Evolutionary conservation across 1,140 invertebrate genomes (phyloP), one percentile per base, ranked within the genome.

Genomic region (Drosophila repleta): DNA sequence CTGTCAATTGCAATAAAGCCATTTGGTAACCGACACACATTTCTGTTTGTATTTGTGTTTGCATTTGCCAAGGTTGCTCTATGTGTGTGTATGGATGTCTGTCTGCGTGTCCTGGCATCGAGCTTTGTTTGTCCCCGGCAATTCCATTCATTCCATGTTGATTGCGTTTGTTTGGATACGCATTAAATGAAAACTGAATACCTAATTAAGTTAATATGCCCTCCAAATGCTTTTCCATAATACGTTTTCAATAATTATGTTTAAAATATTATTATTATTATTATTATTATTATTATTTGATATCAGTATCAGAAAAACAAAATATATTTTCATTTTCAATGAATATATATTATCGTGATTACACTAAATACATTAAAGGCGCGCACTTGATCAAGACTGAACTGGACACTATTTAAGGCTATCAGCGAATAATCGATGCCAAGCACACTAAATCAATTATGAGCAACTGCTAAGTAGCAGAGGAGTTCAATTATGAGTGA

Each of bases 1-100:
- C 61, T 80, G 74, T 76, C 81, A 77, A 70, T 77, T 84, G 61
- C 76, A 79, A 74, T 84, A 79, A 66, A 79, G 80, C 67, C 76
- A 84, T 84, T 83, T 48, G 37, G 49, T 37, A 46, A 56, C 43
- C 32, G n/a, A 24, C 15, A 57, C 41, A 65, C 26, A 51, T 43
- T 53, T 35, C n/a, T 61, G 39, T 51, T 49, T 72, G 51, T 29
- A 24, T 58, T 29, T 43, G 32, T 45, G 18, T 18, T 46, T 21
- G 18, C 17, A 46, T 21, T 21, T 13, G 26, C 17, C 43, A 51
- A 49, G 45, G 71, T 56, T 49, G 41, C 41, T 18, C 21, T 57
- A 46, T 53, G 21, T 56, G 17, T 57, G 8, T 17, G 0, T 35
- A 6, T 52, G 39, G 46, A 26, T 55, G 17, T 57, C 8, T 17